Percentiles rank a stretch among this genome's conserved stretches.
Conservation (phyloP, 2,797 vertebrate genomes). For the Craterocephalus amniculus region DNA sequence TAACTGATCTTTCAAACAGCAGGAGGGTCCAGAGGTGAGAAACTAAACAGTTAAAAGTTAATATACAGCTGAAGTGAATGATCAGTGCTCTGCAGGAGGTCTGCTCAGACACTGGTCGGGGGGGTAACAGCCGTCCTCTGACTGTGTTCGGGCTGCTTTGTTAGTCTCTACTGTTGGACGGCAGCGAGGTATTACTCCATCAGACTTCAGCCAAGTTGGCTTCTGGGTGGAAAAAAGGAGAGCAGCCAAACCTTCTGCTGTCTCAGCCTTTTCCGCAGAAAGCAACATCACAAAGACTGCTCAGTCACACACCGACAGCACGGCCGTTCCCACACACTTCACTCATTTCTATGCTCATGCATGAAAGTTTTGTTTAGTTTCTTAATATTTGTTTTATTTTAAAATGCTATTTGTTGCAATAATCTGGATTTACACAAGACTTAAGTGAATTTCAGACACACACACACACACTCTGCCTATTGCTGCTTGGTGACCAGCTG, state of each 20-base stretch:
- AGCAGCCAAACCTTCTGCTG: slow-evolving; percentile 4
- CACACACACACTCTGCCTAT: neutral
- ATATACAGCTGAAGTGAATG: neutral
- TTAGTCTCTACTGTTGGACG: neutral
- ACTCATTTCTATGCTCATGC: no score
- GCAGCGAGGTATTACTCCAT: neutral
- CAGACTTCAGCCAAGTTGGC: slow-evolving; percentile 12
- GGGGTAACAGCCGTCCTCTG: neutral
- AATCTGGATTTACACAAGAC: neutral
- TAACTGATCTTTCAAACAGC: no score
- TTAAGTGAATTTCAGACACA: neutral
- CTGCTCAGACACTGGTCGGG: no score
- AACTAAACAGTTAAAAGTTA: no score
- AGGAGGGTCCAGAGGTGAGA: no score
- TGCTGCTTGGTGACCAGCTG: slow-evolving; percentile 22
- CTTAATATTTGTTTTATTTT: neutral
- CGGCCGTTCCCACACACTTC: neutral
- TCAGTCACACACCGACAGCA: neutral
- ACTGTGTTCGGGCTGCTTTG: no score
- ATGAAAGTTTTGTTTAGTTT: neutral
- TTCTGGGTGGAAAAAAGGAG: slow-evolving; percentile 13
- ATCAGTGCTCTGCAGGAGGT: slow-evolving; percentile 37
- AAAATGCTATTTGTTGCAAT: neutral
- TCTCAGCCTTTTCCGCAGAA: slow-evolving; percentile 46
- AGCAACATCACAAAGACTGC: slow-evolving; percentile 13